Percentiles rank a stretch among this genome's conserved stretches.
These are phyloP conservation scores for Hypothenemus hampei DNA, from an alignment of 1,140 invertebrate genomes.

Conservation along the genomic window DNA sequence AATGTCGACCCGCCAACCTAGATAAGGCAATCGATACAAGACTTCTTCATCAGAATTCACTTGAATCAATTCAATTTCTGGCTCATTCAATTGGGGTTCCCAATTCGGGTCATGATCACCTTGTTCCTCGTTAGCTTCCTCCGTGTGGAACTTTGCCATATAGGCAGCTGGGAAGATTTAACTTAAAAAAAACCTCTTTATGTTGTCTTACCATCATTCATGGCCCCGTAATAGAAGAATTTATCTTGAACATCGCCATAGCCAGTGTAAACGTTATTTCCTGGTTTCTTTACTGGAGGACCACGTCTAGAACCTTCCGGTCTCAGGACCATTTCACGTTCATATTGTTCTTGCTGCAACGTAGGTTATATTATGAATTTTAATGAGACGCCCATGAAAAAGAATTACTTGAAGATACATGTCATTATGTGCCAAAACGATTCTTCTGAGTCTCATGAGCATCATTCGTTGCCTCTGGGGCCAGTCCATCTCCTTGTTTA, in stretches of 20 bases:
- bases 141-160: conserved; percentile 28
- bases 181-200: background rate
- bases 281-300: conserved; percentile 22
- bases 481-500: conserved; percentile 28
- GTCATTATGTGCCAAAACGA: conserved; percentile 36
- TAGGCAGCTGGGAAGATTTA: conserved; percentile 28
- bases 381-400: conserved; percentile 1
- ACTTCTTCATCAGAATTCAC: conserved; percentile 27
- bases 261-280: conserved; percentile 36
- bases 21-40: conserved; percentile 27
- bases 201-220: conserved; percentile 34
- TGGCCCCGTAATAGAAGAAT: conserved; percentile 37
- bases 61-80: background rate
- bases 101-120: conserved; percentile 25
- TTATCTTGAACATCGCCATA: conserved; percentile 35
- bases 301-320: conserved; percentile 11
- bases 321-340: conserved; percentile 29
- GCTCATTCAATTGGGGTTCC: conserved; percentile 7
- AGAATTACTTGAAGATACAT: conserved; percentile 31
- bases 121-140: conserved; percentile 28
- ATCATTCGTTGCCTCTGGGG: conserved; percentile 34
- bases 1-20: too few species aligned
- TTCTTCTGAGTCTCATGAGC: conserved; percentile 38
- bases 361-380: background rate
- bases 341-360: conserved; percentile 31